Evolutionary conservation across 2,113 vertebrate species (phyloP), one percentile per base, ranked within the genome.

Genomic region (Ellobius talpinus): DNA sequence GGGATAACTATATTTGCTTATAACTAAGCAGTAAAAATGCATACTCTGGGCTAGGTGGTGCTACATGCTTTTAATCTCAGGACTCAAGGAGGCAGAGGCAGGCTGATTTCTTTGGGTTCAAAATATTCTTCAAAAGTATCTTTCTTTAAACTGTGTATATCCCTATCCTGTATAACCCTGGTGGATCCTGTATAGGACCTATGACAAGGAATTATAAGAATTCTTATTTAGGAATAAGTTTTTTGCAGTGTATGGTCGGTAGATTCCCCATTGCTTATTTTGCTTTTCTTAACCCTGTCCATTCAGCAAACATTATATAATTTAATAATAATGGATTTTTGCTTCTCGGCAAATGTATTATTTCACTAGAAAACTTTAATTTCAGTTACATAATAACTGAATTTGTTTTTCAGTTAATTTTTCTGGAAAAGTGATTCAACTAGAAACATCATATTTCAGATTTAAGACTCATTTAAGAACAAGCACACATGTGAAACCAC

Each of bases 281-380:
- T 84, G 24, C 24, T 84, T 63, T 84, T 63, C 26, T 29, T 42
- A 63, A 31, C 42, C 21, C 42, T 96, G 12, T 91, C 88, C 11
- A 55, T 3, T 24, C 73, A 85, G 50, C 3, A 47, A 66, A 8
- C 45, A 1, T 12, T 55, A 23, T 78, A n/a, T 78, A 68, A n/a
- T 78, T 76, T 95, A 91, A 90, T 84, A 91, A 90, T 84, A 14
- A 92, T 63, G 24, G 36, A 65, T 81, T n/a, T 39, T 94, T 65
- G 84, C 33, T 93, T 89, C 7, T 74, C 11, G 70, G 42, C 6
- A 94, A 84, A 1, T 66, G 23, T 93, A 52, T 88, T 87, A 74
- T 77, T 58, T 94, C 5, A 65, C 29, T 76, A 16, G 26, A 61
- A 94, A 92, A 89, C 39, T 79, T 79, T 70, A 63, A 89, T 87